Percentiles rank a stretch among this genome's conserved stretches.
These are phyloP conservation scores for Megathymus violae DNA, from an alignment of 1,140 invertebrate genomes.

Conservation along the genomic window DNA sequence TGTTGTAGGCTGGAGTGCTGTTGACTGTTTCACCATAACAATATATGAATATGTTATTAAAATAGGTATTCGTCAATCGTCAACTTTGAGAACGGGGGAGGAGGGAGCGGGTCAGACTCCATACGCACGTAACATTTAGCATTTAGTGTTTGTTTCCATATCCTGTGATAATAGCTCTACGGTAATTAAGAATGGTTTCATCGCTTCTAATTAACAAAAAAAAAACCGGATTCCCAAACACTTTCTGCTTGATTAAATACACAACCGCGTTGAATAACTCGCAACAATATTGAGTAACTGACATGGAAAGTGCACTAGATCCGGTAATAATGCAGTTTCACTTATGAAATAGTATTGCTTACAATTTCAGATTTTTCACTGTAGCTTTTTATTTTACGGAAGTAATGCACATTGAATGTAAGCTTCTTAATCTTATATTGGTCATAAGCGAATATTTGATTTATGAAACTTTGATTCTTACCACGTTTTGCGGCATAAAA, in stretches of 20 bases:
- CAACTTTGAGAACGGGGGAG: too few relatives aligned
- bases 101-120: too few relatives aligned
- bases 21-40: not conserved
- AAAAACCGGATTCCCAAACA: constrained; percentile 13
- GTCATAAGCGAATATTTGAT: too few relatives aligned
- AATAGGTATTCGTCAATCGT: too few relatives aligned
- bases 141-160: too few relatives aligned
- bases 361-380: constrained; percentile 3
- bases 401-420: too few relatives aligned
- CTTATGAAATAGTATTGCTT: constrained; percentile 3
- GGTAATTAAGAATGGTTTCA: too few relatives aligned
- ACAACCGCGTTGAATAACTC: constrained; percentile 7
- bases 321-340: constrained; percentile 14
- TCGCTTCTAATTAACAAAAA: not conserved
- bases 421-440: not conserved
- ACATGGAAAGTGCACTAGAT: constrained; percentile 19
- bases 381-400: not conserved
- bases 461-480: too few relatives aligned
- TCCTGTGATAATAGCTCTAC: too few relatives aligned
- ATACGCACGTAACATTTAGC: too few relatives aligned
- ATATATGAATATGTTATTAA: too few relatives aligned
- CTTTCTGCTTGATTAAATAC: constrained; percentile 21
- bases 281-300: constrained; percentile 7
- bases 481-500: too few relatives aligned
- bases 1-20: not conserved